Evolutionary conservation across 2,888 invertebrate genomes (phyloP), one percentile per base, ranked within the genome.

Genomic region (Aethes cnicana): DNA sequence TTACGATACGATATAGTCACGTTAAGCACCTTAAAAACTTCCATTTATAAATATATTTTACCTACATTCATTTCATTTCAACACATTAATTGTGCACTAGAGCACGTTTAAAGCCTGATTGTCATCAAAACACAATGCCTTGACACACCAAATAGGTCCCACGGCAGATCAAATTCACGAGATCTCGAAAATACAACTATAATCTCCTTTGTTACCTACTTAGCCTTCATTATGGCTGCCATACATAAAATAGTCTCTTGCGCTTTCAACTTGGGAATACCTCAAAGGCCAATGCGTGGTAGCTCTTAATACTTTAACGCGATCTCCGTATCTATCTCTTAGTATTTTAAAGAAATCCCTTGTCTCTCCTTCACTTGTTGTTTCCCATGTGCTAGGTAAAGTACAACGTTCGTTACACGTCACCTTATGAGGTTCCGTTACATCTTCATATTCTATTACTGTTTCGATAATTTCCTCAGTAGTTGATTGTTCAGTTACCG

Each of bases 291-390:
- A 80, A 59, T 80, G 77, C 0, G 83, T 84, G 0, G 82, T 84
- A 28, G 63, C 72, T 57, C 62, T 72, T 32, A 84, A 54, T 8
- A 78, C 8, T 48, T 61, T 69, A 0, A 81, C 57, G 23, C 68
- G 62, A 46, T 72, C 59, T 0, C 85, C 84, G 48, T 62, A 85
- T 6, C 68, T 66, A 9, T 72, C 69, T 56, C 59, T 77, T 2
- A 87, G 58, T 53, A 87, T 76, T 65, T 78, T 78, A 18, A 68
- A 77, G 36, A 83, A 84, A 49, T 88, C 87, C 60, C 84, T 77
- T 0, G 68, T 78, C 65, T 88, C 87, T 1, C 79, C 81, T 26
- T 55, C 49, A 1, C 57, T 39, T n/a, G 88, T 87, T 0, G 85
- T 86, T 53, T 84, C 84, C 88, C 88, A 88, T 1, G 77, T 77